Evolutionary conservation across 2,797 vertebrate species (phyloP), one percentile per base, ranked within the genome.

Genomic region (Xiphorhynchus erythropygius): DNA sequence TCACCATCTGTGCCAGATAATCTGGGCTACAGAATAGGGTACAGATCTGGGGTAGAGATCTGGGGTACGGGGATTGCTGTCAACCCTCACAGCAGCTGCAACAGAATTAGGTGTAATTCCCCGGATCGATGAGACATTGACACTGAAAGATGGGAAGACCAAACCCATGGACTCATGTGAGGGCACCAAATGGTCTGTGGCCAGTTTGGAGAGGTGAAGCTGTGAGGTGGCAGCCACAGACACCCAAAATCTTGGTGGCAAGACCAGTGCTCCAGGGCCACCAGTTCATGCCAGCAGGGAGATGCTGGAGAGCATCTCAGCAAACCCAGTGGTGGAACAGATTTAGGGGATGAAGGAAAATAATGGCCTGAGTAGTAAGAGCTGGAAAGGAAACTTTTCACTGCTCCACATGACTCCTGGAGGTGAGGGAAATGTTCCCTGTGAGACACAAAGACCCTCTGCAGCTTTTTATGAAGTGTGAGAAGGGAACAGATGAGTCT

Each of bases 151-250:
- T 76, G 59, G 49, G 52, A 75, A 63, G 24, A 57, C 5, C 32
- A 67, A 84, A 44, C 32, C 27, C 0, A 0, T 49, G 33, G n/a
- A 30, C 53, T 62, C 39, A 27, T 18, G 42, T 2, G 7, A 67
- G 22, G 35, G 13, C 25, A 46, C 37, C 35, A 73, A 15, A 59
- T 18, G 30, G 12, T 25, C 37, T 1, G 1, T 90, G 53, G 17
- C 42, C 21, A 11, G 9, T 44, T 62, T 41, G 32, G 32, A 44
- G 44, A 24, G 39, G 25, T 55, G 59, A 80, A 52, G 32, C 52
- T 4, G 4, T 1, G 9, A 70, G n/a, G n/a, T 76, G 62, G 33
- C 24, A 65, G 52, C 41, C 30, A 7, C 3, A 0, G 64, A 6
- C 28, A 78, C 37, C 62, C 1, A 2, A 69, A 83, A 53, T 63